phyloP scores from a whole-genome alignment of 2,113 vertebrate species.

The Dipodomys merriami region DNA sequence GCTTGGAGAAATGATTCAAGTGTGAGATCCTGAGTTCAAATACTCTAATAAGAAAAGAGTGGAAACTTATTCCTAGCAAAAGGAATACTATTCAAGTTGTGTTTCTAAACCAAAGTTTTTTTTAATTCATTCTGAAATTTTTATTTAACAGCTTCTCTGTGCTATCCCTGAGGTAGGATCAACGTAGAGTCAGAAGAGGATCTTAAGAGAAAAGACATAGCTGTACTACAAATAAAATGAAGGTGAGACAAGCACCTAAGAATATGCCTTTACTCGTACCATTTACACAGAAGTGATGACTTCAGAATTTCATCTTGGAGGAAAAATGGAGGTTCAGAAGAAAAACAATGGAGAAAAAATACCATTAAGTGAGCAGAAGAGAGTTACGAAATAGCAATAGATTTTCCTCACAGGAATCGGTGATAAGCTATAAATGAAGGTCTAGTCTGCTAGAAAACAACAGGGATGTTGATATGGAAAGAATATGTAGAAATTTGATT shows the following conservation, averaged over 20 bases:
- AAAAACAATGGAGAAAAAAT: not conserved
- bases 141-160: not conserved
- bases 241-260: not conserved
- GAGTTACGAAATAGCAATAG: not conserved
- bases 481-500: not conserved
- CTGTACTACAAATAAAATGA: not conserved
- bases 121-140: not conserved
- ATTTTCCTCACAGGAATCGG: not conserved
- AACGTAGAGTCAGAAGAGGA: not conserved
- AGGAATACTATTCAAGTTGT: not conserved
- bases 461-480: not conserved
- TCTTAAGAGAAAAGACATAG: no score
- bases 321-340: slow-evolving; percentile 5
- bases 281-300: not conserved
- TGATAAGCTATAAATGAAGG: not conserved
- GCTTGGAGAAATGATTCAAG: no score
- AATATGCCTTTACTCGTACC: not conserved
- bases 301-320: not conserved
- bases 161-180: not conserved
- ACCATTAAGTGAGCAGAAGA: not conserved
- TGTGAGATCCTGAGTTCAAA: no score
- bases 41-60: no score
- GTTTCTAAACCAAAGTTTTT: not conserved
- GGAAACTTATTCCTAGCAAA: not conserved
- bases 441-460: not conserved